These are phyloP conservation scores for Colossoma macropomum DNA, from an alignment of 2,113 vertebrate genomes.

Conservation along the genomic window DNA sequence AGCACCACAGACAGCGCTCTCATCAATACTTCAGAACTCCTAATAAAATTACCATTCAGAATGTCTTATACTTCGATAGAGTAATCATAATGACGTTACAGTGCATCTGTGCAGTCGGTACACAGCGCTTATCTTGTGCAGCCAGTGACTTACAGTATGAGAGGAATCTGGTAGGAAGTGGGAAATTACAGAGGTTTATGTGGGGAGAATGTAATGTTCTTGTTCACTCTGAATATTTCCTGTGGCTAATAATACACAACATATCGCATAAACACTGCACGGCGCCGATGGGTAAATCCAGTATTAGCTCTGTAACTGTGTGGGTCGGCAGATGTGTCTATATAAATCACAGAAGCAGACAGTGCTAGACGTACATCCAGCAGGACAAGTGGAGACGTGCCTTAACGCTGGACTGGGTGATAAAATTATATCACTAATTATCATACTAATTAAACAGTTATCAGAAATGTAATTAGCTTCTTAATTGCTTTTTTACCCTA, in stretches of 20 bases:
- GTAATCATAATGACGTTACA: too few relatives aligned
- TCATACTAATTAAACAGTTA: background rate
- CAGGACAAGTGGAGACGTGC: background rate
- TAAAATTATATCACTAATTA: background rate
- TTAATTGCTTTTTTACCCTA: too few relatives aligned
- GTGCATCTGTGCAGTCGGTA: too few relatives aligned
- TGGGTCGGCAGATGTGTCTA: background rate
- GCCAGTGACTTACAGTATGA: too few relatives aligned
- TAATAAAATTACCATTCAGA: too few relatives aligned
- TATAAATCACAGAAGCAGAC: background rate
- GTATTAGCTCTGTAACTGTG: background rate
- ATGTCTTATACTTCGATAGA: too few relatives aligned
- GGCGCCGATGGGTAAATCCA: background rate
- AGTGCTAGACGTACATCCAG: slow-evolving; percentile 1
- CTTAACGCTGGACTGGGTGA: background rate
- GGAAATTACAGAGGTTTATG: too few relatives aligned
- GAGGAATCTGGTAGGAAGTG: too few relatives aligned
- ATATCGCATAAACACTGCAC: background rate
- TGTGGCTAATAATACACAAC: background rate
- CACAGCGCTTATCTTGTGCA: too few relatives aligned
- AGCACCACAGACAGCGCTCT: too few relatives aligned
- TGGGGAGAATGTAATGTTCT: too few relatives aligned
- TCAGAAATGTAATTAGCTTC: background rate
- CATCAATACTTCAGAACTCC: too few relatives aligned
- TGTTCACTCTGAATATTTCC: background rate